Percentiles rank a stretch among this genome's conserved stretches.
These are phyloP conservation scores for Leguminivora glycinivorella DNA, from an alignment of 1,140 invertebrate species.

Conservation along the genomic window DNA sequence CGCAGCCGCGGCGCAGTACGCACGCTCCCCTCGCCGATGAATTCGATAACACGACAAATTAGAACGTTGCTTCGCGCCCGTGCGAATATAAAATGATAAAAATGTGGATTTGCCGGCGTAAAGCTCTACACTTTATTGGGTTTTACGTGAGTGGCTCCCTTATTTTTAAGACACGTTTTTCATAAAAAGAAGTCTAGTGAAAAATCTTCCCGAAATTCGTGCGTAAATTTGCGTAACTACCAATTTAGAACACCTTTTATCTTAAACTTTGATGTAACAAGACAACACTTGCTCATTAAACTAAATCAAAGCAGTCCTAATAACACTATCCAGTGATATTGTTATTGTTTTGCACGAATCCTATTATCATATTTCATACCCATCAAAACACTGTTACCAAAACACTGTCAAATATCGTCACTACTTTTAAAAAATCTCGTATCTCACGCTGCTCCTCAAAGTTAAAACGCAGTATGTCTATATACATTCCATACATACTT, in stretches of 20 bases:
- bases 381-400: not conserved
- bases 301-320: not conserved
- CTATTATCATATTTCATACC: not conserved
- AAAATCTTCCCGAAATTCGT: slow-evolving; percentile 25
- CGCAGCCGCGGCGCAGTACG: slow-evolving; percentile 63
- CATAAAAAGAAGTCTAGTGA: slow-evolving; percentile 28
- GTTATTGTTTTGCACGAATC: not conserved
- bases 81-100: slow-evolving; percentile 48
- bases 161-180: slow-evolving; percentile 47
- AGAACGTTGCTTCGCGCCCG: slow-evolving; percentile 51
- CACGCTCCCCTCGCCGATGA: slow-evolving; percentile 50
- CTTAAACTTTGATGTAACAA: not conserved
- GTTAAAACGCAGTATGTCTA: no score
- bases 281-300: slow-evolving; percentile 3
- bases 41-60: slow-evolving; percentile 70
- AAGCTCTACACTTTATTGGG: slow-evolving; percentile 47
- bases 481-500: no score
- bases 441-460: no score
- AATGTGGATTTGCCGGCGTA: slow-evolving; percentile 46
- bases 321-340: no score
- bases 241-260: slow-evolving; percentile 21
- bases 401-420: no score
- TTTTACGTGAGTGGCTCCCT: slow-evolving; percentile 44
- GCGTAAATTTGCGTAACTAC: slow-evolving; percentile 27
- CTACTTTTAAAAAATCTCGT: no score